Conservation (phyloP, 2,113 vertebrate genomes). For the Neogobius melanostomus region DNA sequence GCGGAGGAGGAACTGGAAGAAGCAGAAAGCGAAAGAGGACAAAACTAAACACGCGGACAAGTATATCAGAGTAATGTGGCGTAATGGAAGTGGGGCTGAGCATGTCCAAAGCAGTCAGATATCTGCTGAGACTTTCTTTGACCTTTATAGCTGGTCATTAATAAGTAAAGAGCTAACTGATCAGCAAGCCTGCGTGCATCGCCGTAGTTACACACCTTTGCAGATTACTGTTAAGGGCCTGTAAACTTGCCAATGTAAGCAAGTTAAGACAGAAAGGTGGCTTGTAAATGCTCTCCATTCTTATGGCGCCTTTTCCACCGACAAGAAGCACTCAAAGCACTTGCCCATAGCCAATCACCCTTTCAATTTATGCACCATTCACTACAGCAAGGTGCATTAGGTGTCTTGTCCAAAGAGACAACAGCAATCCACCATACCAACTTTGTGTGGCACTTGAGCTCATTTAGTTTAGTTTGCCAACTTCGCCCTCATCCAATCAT, state of each 20-base stretch:
- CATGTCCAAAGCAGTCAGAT: conserved; percentile 25
- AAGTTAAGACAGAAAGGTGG: too few relatives aligned
- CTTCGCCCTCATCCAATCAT: too few relatives aligned
- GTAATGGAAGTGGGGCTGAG: conserved; percentile 57
- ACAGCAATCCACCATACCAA: too few relatives aligned
- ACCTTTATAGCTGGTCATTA: conserved; percentile 52
- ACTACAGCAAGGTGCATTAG: too few relatives aligned
- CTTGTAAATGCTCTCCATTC: not conserved
- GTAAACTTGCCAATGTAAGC: not conserved
- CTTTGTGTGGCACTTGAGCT: too few relatives aligned
- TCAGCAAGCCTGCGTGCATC: conserved; percentile 24
- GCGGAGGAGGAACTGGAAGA: conserved; percentile 84
- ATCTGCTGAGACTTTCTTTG: conserved; percentile 43
- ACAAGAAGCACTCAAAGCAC: too few relatives aligned
- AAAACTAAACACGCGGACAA: conserved; percentile 34
- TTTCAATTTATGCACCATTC: too few relatives aligned
- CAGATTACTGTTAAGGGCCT: conserved; percentile 7
- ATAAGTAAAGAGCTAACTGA: conserved; percentile 70
- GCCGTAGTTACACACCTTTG: conserved; percentile 9
- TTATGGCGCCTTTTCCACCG: too few relatives aligned
- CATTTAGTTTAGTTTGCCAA: too few relatives aligned
- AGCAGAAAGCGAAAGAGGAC: conserved; percentile 22
- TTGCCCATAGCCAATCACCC: too few relatives aligned
- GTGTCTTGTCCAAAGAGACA: too few relatives aligned
- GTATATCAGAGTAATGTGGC: conserved; percentile 20